Evolutionary conservation across 2,888 invertebrate species (phyloP), one percentile per base, ranked within the genome.

Genomic region (Drosophila demipolita): DNA sequence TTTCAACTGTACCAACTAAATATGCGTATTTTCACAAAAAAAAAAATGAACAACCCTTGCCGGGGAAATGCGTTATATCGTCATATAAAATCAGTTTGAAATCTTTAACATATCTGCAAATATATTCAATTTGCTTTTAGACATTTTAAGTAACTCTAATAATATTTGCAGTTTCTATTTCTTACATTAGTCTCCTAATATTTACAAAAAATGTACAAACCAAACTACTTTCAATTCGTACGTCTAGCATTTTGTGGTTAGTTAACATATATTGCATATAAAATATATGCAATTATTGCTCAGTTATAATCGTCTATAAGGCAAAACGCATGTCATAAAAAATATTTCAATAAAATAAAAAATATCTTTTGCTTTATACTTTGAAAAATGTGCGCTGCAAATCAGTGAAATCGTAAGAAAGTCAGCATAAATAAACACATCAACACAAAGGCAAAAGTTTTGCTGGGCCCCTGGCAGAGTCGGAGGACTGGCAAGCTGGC

Each of bases 351-450:
- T 60, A 66, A 68, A 52, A 33, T 26, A 42, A 42, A 38, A 58
- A 48, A 8, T 38, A n/a, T 11, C 53, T 36, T 7, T 49, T 32
- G 33, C 35, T 50, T 61, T 55, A 40, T 20, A 23, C 60, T 17
- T 57, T 40, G 36, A 63, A 50, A 66, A 74, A 67, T 65, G 59
- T 50, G 42, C 29, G 42, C 40, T 50, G 55, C 38, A 71, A 83
- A 83, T 83, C 83, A 82, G 83, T 73, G 54, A 75, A 80, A 82
- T 79, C 74, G 69, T 58, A 64, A 73, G 67, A 74, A 62, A 73
- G 50, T 32, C 69, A 78, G 63, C 81, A 84, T 81, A 82, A 87
- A 87, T 87, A 87, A 87, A 86, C 86, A 87, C 87, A 87, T 87
- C 87, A 86, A 87, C 82, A 84, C 66, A 87, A 87, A 78, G 79